Conservation (phyloP, 2,113 vertebrate species). For the Centropristis striata region DNA sequence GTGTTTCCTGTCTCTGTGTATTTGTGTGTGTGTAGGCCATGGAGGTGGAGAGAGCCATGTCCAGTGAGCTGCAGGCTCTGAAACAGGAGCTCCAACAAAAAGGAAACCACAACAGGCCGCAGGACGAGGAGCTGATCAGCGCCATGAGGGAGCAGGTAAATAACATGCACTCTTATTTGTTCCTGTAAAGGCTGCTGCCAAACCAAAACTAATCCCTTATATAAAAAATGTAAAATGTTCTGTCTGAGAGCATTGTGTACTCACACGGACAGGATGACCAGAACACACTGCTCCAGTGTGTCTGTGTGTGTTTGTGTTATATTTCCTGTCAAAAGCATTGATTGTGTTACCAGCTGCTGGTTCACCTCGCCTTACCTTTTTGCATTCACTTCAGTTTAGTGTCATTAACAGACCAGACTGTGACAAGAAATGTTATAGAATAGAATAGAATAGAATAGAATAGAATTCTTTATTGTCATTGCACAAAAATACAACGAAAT, state of each 20-base stretch:
- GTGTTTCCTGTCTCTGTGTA: conserved; percentile 19
- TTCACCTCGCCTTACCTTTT: not conserved
- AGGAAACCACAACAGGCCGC: conserved; percentile 58
- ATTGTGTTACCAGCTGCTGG: not conserved
- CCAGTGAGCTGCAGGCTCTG: conserved; percentile 79
- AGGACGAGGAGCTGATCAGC: conserved; percentile 84
- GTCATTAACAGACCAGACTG: too few relatives aligned
- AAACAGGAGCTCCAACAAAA: conserved; percentile 79
- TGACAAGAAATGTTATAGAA: too few relatives aligned
- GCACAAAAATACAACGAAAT: too few relatives aligned
- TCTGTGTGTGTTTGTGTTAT: not conserved
- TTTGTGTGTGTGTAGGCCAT: conserved; percentile 74
- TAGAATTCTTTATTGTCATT: too few relatives aligned
- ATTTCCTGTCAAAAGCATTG: not conserved
- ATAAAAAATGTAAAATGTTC: not conserved
- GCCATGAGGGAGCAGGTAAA: conserved; percentile 86
- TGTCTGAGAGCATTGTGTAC: not conserved
- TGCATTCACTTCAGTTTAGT: not conserved
- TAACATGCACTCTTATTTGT: not conserved
- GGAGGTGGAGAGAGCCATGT: conserved; percentile 81
- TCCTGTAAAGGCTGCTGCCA: not conserved
- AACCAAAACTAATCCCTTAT: not conserved
- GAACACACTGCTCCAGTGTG: not conserved
- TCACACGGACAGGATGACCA: not conserved
- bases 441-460: too few relatives aligned